A percentile compares a stretch with the other conserved stretches of the same genome.
These are phyloP conservation scores for Sardinella longiceps DNA, from an alignment of 2,797 vertebrate genomes.

Conservation along the genomic window DNA sequence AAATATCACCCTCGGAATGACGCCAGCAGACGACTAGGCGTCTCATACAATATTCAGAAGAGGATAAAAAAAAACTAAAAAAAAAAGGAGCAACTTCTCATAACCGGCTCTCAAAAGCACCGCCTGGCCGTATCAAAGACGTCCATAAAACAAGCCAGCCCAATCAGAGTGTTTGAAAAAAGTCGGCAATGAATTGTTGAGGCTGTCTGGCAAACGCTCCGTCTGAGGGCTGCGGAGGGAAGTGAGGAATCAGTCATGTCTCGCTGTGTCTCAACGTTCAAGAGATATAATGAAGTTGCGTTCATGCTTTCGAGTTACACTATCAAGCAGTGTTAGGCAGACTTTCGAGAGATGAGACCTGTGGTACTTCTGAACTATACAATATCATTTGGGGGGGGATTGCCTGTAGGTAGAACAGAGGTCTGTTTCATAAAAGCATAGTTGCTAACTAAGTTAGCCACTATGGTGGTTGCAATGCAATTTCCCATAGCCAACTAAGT, in stretches of 20 bases:
- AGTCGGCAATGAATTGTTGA: not conserved
- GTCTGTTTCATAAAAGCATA: no score
- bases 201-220: not conserved
- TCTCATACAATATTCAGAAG: constrained; percentile 8
- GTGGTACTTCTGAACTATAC: not conserved
- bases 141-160: not conserved
- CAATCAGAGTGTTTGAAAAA: not conserved
- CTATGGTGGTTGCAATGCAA: no score
- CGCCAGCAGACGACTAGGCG: not conserved
- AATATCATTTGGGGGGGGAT: no score
- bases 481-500: no score
- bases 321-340: not conserved
- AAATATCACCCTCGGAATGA: constrained; percentile 65
- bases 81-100: not conserved
- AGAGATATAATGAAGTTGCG: not conserved
- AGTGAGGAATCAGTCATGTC: not conserved
- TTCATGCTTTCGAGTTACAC: not conserved
- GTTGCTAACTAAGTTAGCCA: no score
- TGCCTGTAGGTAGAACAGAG: no score
- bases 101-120: not conserved
- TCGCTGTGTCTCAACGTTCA: not conserved
- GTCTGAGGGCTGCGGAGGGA: no score
- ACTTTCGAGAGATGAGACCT: not conserved
- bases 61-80: not conserved
- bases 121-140: not conserved